These are phyloP conservation scores for Myiozetetes cayanensis DNA, from an alignment of 2,113 vertebrate genomes.

Conservation along the genomic window DNA sequence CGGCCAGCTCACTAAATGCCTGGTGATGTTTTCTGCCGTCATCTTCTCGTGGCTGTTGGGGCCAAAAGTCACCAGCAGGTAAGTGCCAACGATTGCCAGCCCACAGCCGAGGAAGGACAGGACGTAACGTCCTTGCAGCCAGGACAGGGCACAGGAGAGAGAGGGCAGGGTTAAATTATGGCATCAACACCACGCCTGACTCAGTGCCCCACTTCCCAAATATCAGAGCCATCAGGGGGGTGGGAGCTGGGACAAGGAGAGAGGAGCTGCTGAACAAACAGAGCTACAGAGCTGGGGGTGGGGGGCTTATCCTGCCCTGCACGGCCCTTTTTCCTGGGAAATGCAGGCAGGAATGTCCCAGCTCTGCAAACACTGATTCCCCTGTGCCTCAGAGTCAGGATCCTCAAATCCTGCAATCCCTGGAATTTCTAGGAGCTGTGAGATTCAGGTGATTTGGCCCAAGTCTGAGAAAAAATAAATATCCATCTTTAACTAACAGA, in stretches of 20 bases:
- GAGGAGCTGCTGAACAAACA: background rate
- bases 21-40: slow-evolving; percentile 87
- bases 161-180: background rate
- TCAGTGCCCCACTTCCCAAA: background rate
- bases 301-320: background rate
- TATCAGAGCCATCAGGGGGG: background rate
- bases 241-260: background rate
- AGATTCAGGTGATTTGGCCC: background rate
- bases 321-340: background rate
- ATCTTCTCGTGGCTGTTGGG: slow-evolving; percentile 94
- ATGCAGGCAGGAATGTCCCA: background rate
- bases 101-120: slow-evolving; percentile 88
- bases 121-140: slow-evolving; percentile 81
- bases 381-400: background rate
- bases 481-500: background rate
- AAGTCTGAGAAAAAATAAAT: background rate
- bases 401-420: background rate
- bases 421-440: background rate
- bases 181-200: background rate
- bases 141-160: background rate
- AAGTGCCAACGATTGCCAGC: slow-evolving; percentile 86
- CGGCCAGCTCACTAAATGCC: slow-evolving; percentile 90
- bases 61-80: slow-evolving; percentile 92
- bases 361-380: background rate
- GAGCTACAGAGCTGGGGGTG: background rate